Base-by-base conservation (phyloP, 1,140 invertebrate genomes). In the Temnothorax longispinosus region DNA sequence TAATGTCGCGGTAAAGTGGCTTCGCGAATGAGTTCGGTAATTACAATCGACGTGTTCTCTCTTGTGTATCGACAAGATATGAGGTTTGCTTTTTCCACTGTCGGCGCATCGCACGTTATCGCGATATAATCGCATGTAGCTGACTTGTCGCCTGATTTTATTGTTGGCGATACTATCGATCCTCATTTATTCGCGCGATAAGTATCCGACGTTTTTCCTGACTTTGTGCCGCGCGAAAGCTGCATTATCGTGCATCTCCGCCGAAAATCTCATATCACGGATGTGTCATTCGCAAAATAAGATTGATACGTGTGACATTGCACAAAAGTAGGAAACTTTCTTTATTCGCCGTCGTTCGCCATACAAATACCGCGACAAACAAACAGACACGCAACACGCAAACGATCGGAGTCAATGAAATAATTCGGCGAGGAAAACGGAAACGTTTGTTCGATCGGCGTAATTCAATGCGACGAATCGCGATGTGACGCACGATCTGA, bases 151-250 rank as follows among this genome's bases (percentile, higher is more conserved):
- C 62, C 64, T 81, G 84, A 89, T 81, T 89, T 86, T 47, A 56
- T 86, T 87, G 64, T 85, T 78, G 10, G 56, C 50, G 88, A 91
- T 89, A 78, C 35, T 77, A 89, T 91, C 87, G 65, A 76, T 65
- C 60, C 74, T 44, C 56, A 67, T 84, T 54, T 58, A 58, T 82
- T 77, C 89, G 64, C 18, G 35, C 86, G 86, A 88, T 85, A 90
- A 90, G 76, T 47, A 81, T 32, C 56, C 56, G 87, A 50, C 60
- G 15, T 38, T 67, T 54, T 81, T 65, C 50, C 56, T 52, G 65
- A 74, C 38, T 62, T 35, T 21, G 15, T 44, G 52, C 41, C 78
- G 54, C 44, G 15, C 71, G 41, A 54, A 27, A 35, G 0, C 32
- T 0, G 11, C 18, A 52, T 87, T 90, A 90, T 90, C 86, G 67